Percentiles rank a stretch among this genome's conserved stretches.
These are phyloP conservation scores for Eupithecia centaureata DNA, from an alignment of 2,888 invertebrate species.

Conservation along the genomic window DNA sequence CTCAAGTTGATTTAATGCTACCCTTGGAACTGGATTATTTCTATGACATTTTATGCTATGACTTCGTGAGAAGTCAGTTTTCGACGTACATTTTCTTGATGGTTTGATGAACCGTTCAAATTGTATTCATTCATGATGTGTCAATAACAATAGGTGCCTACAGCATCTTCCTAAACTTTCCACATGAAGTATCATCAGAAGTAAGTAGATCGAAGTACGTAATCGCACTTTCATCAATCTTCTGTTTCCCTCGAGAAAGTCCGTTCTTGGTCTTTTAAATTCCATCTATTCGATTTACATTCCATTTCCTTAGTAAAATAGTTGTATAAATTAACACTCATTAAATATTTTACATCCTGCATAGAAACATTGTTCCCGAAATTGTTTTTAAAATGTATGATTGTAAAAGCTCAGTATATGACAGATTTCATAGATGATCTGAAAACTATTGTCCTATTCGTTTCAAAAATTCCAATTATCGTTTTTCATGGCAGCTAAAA, in stretches of 20 bases:
- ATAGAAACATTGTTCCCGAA: conserved; percentile 44
- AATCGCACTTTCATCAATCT: background rate
- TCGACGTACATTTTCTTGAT: background rate
- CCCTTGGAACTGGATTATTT: conserved; percentile 26
- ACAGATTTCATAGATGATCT: background rate
- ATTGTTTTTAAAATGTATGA: conserved; percentile 38
- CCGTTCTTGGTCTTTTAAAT: conserved; percentile 26
- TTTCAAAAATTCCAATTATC: background rate
- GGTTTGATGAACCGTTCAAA: background rate
- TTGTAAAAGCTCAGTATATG: background rate
- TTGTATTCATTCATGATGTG: background rate
- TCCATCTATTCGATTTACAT: conserved; percentile 48
- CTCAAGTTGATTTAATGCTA: conserved; percentile 12
- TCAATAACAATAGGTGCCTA: background rate
- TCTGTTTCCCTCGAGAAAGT: background rate
- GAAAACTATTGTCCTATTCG: background rate
- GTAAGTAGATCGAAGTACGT: background rate
- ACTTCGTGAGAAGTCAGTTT: background rate
- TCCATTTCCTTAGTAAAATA: conserved; percentile 50
- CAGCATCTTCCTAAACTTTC: background rate
- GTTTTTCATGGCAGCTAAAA: background rate
- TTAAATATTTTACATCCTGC: conserved; percentile 47
- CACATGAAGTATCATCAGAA: background rate
- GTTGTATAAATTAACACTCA: conserved; percentile 42
- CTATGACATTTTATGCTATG: background rate